A percentile compares a stretch with the other conserved stretches of the same genome.
phyloP scores from a whole-genome alignment of 2,113 vertebrate genomes.

The Brachyistius frenatus region DNA sequence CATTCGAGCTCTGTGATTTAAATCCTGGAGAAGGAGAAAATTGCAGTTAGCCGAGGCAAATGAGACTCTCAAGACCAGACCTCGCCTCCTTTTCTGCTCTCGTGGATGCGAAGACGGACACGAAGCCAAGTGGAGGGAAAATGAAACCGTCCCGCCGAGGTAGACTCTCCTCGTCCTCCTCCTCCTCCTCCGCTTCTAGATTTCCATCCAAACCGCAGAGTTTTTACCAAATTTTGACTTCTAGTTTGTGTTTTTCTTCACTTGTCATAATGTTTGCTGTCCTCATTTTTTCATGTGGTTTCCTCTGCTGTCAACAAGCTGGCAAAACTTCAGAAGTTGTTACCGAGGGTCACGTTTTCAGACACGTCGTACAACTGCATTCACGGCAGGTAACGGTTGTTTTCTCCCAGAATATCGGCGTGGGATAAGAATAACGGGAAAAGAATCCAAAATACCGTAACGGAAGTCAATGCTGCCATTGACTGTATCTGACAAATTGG shows the following conservation, averaged over 20 bases:
- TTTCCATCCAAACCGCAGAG: constrained; percentile 48
- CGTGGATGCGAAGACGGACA: background rate
- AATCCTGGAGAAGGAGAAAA: too few relatives aligned
- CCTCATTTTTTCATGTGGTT: constrained; percentile 37
- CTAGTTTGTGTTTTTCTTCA: constrained; percentile 20
- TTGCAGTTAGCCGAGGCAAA: background rate
- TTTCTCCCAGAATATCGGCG: too few relatives aligned
- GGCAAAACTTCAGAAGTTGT: background rate
- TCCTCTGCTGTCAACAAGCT: background rate
- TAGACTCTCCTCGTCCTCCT: constrained; percentile 27
- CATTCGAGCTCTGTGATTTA: constrained; percentile 36
- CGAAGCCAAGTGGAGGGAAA: constrained; percentile 28
- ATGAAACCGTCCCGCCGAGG: constrained; percentile 9
- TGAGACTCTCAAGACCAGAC: constrained; percentile 39
- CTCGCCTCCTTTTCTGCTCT: constrained; percentile 24
- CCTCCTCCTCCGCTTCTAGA: constrained; percentile 21
- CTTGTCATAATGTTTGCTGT: constrained; percentile 15
- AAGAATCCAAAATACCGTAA: background rate
- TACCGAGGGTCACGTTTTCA: background rate
- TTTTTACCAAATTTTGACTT: constrained; percentile 36
- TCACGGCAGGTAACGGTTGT: too few relatives aligned
- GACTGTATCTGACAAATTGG: background rate
- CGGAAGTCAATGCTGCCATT: background rate
- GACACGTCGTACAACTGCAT: background rate
- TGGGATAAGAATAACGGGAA: background rate